phyloP scores from a whole-genome alignment of 2,113 vertebrate genomes.

The Pachycephala philippinensis region DNA sequence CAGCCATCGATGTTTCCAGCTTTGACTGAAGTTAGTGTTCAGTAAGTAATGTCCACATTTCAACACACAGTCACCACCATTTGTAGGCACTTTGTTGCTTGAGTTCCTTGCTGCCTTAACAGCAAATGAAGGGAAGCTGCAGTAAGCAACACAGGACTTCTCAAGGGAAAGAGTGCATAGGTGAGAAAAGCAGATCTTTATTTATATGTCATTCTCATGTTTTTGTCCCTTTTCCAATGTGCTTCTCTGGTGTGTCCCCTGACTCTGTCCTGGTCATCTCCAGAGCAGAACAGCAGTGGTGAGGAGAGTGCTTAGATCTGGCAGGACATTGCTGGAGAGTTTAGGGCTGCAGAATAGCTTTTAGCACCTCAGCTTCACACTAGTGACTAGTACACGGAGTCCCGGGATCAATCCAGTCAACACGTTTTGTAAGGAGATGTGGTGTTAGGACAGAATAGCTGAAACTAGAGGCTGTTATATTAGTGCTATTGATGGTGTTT shows the following conservation, averaged over 20 bases:
- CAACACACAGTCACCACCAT: not conserved
- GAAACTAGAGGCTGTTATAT: constrained; percentile 37
- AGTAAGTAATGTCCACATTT: not conserved
- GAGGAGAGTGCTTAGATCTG: not conserved
- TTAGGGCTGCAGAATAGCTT: not conserved
- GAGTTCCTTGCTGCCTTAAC: not conserved
- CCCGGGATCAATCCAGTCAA: not conserved
- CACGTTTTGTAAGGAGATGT: not conserved
- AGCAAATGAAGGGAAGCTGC: not conserved
- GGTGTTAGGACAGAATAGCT: constrained; percentile 33
- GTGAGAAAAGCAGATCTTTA: not conserved
- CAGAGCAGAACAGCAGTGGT: not conserved
- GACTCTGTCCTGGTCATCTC: not conserved
- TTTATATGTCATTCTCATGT: not conserved
- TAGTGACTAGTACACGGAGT: not conserved
- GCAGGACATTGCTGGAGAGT: not conserved
- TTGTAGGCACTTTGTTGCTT: not conserved
- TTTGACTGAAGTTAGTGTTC: not conserved
- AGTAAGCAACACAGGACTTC: not conserved
- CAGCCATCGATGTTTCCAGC: not conserved
- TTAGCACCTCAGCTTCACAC: not conserved
- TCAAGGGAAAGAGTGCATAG: not conserved
- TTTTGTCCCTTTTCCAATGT: not conserved
- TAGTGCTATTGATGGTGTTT: constrained; percentile 45
- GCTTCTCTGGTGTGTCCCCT: not conserved